Conservation (phyloP, 2,888 invertebrate species). For the Apocheima hispidaria region DNA sequence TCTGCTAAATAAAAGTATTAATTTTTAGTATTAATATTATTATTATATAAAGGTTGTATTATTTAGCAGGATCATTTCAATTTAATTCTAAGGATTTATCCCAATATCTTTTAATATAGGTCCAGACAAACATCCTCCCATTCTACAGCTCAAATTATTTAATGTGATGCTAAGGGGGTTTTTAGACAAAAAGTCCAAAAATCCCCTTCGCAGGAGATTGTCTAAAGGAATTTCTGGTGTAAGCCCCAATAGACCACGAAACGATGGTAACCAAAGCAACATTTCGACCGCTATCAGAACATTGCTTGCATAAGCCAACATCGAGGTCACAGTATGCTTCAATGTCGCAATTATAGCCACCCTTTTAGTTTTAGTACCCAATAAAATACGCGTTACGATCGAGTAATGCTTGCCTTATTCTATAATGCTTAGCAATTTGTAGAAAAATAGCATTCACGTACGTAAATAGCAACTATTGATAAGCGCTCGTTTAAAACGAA, state of each 20-base stretch:
- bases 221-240: too few species aligned
- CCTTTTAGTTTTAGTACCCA: conserved; percentile 79
- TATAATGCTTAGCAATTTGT: conserved; percentile 52
- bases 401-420: conserved; percentile 69
- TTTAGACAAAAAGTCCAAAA: too few species aligned
- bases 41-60: not conserved
- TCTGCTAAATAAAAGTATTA: too few species aligned
- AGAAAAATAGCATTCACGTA: conserved; percentile 25
- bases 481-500: not conserved
- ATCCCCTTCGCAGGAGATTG: too few species aligned
- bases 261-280: conserved; percentile 9
- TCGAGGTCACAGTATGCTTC: conserved; percentile 65
- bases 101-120: not conserved
- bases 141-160: too few species aligned
- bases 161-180: too few species aligned
- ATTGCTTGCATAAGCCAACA: conserved; percentile 54
- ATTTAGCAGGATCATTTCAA: not conserved
- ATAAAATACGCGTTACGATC: conserved; percentile 71
- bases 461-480: conserved; percentile 7
- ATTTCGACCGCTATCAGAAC: conserved; percentile 35
- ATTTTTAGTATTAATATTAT: too few species aligned
- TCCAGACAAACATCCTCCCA: not conserved
- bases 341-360: conserved; percentile 73
- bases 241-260: conserved; percentile 1
- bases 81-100: not conserved